These are phyloP conservation scores for Solenodon paradoxus DNA, from an alignment of 2,113 vertebrate genomes.

Conservation along the genomic window DNA sequence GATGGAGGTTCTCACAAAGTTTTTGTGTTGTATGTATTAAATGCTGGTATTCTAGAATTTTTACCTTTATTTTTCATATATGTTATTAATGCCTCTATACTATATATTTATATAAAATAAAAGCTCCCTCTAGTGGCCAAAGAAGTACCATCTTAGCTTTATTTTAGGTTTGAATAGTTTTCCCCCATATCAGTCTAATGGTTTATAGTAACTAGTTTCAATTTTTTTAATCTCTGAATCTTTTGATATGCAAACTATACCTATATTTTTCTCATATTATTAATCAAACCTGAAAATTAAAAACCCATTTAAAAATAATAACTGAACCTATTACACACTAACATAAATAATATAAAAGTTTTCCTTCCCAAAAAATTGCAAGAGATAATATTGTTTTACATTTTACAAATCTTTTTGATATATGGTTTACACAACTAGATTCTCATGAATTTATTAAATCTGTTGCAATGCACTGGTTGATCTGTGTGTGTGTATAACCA, in stretches of 20 bases:
- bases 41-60: not conserved
- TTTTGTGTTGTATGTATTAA: not conserved
- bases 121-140: constrained; percentile 71
- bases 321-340: not conserved
- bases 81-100: constrained; percentile 17
- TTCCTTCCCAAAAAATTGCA: not conserved
- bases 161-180: constrained; percentile 5
- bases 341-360: not conserved
- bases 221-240: not conserved
- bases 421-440: not conserved
- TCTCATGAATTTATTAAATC: not conserved
- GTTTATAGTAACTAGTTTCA: not conserved
- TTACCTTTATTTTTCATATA: constrained; percentile 35
- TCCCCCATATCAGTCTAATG: not conserved
- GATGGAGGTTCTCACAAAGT: not conserved
- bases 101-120: constrained; percentile 59
- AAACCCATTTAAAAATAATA: not conserved
- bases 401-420: not conserved
- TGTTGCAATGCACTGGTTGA: not conserved
- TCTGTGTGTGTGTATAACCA: too few relatives aligned
- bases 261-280: not conserved
- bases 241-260: not conserved
- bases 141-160: not conserved
- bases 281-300: not conserved
- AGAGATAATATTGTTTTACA: not conserved